Percentiles rank a stretch among this genome's conserved stretches.
Evolutionary conservation across 2,797 vertebrate species (phyloP).

Genomic region (Aldrovandia affinis): DNA sequence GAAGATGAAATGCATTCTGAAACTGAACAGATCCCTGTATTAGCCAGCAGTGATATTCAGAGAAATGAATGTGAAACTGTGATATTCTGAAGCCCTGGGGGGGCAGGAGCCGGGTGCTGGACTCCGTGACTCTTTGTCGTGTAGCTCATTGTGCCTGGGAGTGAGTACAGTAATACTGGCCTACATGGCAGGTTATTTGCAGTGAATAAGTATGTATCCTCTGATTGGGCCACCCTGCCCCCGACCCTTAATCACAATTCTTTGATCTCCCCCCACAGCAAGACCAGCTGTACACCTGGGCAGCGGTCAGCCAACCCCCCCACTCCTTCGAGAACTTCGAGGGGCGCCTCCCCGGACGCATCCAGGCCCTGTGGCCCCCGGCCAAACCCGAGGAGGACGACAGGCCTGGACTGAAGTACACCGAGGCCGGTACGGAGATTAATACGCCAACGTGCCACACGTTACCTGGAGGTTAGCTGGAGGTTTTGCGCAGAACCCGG

Average conservation of each 20-base stretch:
- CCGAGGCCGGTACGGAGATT: constrained; percentile 73
- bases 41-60: not conserved
- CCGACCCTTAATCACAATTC: not conserved
- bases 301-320: constrained; percentile 88
- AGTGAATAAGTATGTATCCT: not conserved
- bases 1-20: not conserved
- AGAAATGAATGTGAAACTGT: not conserved
- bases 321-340: constrained; percentile 82
- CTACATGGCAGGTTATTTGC: not conserved
- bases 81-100: not conserved
- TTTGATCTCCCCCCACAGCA: constrained; percentile 69
- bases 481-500: not conserved
- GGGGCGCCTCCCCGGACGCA: constrained; percentile 77
- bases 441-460: not conserved
- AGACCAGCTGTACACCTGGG: constrained; percentile 94
- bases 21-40: not conserved
- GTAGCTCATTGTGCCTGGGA: not conserved
- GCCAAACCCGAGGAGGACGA: constrained; percentile 69
- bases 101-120: no score
- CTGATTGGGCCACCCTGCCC: not conserved
- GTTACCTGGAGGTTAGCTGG: not conserved
- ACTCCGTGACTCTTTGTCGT: not conserved
- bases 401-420: constrained; percentile 54
- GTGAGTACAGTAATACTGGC: not conserved
- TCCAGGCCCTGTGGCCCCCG: constrained; percentile 71